A percentile compares a stretch with the other conserved stretches of the same genome.
phyloP scores from a whole-genome alignment of 2,113 vertebrate species.

The Oceanodroma tethys region DNA sequence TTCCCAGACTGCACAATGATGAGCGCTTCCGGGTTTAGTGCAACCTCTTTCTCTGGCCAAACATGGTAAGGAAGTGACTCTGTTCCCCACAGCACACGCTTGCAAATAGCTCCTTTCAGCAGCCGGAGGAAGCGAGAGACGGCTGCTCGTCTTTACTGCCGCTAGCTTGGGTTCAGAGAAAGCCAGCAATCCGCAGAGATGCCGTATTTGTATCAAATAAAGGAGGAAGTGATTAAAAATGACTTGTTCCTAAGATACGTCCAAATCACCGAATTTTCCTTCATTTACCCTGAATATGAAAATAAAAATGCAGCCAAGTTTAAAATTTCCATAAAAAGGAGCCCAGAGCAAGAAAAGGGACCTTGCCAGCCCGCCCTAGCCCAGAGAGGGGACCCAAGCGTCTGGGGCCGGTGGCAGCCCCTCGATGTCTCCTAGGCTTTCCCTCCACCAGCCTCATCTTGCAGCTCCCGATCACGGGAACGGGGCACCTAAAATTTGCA shows the following conservation, averaged over 20 bases:
- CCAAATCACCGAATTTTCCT: not conserved
- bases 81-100: constrained; percentile 25
- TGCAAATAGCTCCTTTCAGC: constrained; percentile 58
- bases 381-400: not conserved
- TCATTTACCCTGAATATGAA: not conserved
- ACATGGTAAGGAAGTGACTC: constrained; percentile 71
- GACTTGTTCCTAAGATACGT: not conserved
- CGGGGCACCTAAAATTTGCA: not conserved
- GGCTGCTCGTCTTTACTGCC: not conserved
- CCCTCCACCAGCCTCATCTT: not conserved
- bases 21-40: constrained; percentile 16
- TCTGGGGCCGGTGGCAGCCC: not conserved
- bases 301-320: not conserved
- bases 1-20: constrained; percentile 24
- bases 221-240: constrained; percentile 19
- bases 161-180: not conserved
- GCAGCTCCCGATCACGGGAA: not conserved
- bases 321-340: not conserved
- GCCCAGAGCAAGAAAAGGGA: not conserved
- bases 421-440: not conserved
- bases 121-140: constrained; percentile 51
- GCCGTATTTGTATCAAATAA: not conserved
- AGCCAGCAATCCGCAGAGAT: not conserved
- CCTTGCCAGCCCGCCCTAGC: not conserved
- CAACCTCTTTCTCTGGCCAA: constrained; percentile 60